These are phyloP conservation scores for Cheilosia pagana DNA, from an alignment of 2,888 invertebrate species.

Conservation along the genomic window DNA sequence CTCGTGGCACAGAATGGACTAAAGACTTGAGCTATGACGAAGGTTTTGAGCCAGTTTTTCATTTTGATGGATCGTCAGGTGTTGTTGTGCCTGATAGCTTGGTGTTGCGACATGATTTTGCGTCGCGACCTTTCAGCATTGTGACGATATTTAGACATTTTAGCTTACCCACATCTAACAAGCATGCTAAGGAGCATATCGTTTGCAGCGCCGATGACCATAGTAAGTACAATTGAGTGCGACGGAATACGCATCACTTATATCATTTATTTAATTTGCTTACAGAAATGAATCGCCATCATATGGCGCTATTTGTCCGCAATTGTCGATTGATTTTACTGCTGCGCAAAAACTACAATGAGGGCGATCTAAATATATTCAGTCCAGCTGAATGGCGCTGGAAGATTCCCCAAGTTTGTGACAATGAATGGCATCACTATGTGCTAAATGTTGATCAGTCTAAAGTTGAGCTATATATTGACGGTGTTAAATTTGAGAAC, in stretches of 20 bases:
- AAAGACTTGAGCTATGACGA: conserved; percentile 92
- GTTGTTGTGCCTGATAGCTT: conserved; percentile 92
- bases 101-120: conserved; percentile 86
- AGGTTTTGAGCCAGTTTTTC: conserved; percentile 95
- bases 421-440: conserved; percentile 99
- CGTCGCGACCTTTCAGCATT: conserved; percentile 93
- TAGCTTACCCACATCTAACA: conserved; percentile 88
- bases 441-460: conserved; percentile 94
- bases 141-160: conserved; percentile 98
- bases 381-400: conserved; percentile 99
- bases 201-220: conserved; percentile 98
- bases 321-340: conserved; percentile 98
- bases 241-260: neutral
- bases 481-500: conserved; percentile 87
- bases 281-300: conserved; percentile 99
- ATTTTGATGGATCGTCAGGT: conserved; percentile 97
- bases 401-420: conserved; percentile 97
- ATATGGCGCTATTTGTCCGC: conserved; percentile 98
- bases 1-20: conserved; percentile 90
- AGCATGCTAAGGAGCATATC: conserved; percentile 97
- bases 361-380: conserved; percentile 96
- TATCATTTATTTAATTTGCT: conserved; percentile 61
- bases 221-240: conserved; percentile 86
- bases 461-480: conserved; percentile 93
- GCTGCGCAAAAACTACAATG: conserved; percentile 94